Evolutionary conservation across 2,888 invertebrate species (phyloP).

Genomic region (Drosophila demipolita): DNA sequence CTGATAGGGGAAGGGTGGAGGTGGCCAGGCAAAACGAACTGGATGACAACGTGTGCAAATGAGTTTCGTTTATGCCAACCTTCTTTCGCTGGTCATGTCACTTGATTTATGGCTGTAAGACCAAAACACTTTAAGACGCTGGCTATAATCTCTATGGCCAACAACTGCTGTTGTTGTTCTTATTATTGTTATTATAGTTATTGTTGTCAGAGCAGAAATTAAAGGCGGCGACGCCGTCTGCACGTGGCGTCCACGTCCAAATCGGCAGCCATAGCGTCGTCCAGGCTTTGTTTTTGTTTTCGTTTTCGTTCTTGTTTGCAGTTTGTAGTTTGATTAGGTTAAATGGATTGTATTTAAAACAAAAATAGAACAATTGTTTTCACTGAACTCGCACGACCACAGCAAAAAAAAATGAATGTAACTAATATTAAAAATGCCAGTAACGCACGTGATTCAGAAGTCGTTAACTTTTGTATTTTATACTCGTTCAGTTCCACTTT

Average conservation of each 20-base stretch:
- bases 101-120: constrained; percentile 66
- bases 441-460: constrained; percentile 46
- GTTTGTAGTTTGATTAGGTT: background rate
- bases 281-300: constrained; percentile 53
- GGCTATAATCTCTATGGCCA: constrained; percentile 51
- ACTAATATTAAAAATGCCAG: constrained; percentile 17
- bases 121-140: constrained; percentile 69
- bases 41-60: constrained; percentile 63
- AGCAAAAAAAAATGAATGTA: constrained; percentile 30
- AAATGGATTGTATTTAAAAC: constrained; percentile 13
- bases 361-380: constrained; percentile 3
- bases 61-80: constrained; percentile 63
- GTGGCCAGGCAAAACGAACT: constrained; percentile 38
- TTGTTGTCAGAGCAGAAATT: constrained; percentile 37
- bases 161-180: constrained; percentile 28
- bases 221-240: constrained; percentile 71
- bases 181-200: constrained; percentile 17
- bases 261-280: constrained; percentile 50
- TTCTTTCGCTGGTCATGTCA: constrained; percentile 55
- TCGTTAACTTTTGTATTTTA: constrained; percentile 26
- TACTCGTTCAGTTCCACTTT: constrained; percentile 16
- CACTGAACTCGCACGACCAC: constrained; percentile 37
- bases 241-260: constrained; percentile 67
- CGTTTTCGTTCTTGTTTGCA: constrained; percentile 24
- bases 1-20: background rate